Evolutionary conservation across 1,140 invertebrate species (phyloP).

Genomic region (Zaprionus tsacasi): DNA sequence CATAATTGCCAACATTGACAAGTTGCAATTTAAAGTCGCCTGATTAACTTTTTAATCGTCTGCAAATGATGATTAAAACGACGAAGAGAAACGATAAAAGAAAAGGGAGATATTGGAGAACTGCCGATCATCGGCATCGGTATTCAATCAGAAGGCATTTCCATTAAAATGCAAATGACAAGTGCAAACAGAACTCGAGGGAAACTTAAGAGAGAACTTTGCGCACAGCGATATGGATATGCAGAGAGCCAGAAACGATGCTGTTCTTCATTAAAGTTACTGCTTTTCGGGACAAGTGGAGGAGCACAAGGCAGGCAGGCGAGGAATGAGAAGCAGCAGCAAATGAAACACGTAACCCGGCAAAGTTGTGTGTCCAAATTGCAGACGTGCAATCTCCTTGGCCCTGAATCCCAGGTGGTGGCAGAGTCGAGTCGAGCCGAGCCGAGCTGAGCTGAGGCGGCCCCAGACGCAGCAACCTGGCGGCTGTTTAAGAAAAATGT

Average conservation of each 20-base stretch:
- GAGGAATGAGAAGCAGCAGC: conserved; percentile 12
- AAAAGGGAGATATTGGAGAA: background rate
- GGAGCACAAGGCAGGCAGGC: background rate
- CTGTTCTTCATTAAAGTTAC: conserved; percentile 28
- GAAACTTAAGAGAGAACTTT: conserved; percentile 27
- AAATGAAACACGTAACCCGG: conserved; percentile 68
- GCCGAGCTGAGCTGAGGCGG: background rate
- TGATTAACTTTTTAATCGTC: conserved; percentile 1
- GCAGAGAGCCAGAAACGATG: conserved; percentile 11
- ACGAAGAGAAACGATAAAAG: background rate
- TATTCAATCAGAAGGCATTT: conserved; percentile 51
- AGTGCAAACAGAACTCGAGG: conserved; percentile 53
- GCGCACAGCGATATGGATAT: conserved; percentile 45
- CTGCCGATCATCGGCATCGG: conserved; percentile 43
- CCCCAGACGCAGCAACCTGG: conserved; percentile 37
- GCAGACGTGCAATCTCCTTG: conserved; percentile 54
- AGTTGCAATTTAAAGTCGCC: background rate
- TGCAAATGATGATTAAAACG: background rate
- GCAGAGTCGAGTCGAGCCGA: background rate
- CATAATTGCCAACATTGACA: background rate
- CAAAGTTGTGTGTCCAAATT: conserved; percentile 67
- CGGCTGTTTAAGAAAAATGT: conserved; percentile 64
- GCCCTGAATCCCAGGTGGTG: conserved; percentile 17
- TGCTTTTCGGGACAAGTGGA: background rate
- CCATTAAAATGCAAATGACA: conserved; percentile 60